Evolutionary conservation across 2,888 invertebrate genomes (phyloP), one percentile per base, ranked within the genome.

Genomic region (Conomelus anceps): DNA sequence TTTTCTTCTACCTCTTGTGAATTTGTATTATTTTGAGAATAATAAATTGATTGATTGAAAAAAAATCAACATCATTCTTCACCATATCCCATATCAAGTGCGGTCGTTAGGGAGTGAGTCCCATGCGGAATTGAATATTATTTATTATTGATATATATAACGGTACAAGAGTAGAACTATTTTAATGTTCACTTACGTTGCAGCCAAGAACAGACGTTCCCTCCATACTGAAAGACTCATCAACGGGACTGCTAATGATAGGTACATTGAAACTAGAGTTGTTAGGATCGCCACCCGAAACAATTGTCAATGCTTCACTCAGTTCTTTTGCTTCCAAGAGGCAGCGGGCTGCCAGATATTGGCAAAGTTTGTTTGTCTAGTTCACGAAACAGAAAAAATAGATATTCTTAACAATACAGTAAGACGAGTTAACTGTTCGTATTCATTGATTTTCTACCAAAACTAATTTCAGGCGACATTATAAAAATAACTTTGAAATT

Each of bases 351-450:
- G 86, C 86, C 13, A 86, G 24, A 23, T 86, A 86, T 22, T 86
- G 86, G 26, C 86, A 86, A 22, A 86, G 29, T 86, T 29, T 29
- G n/a, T 86, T 86, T 22, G 86, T 86, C 86, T 86, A n/a, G 23
- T 23, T 17, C 3, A 85, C 85, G 22, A 85, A 85, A 24, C 1
- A 22, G 0, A 85, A 0, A 22, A 85, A n/a, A n/a, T n/a, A 85
- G 20, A 22, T 6, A 20, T 85, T 85, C n/a, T 22, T 11, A 84
- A 9, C 7, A 84, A 84, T n/a, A 84, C 84, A 22, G 22, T 84
- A 84, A n/a, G n/a, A n/a, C n/a, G n/a, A n/a, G n/a, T n/a, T n/a
- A n/a, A n/a, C n/a, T n/a, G n/a, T n/a, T n/a, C n/a, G n/a, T n/a
- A n/a, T n/a, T n/a, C n/a, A n/a, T n/a, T n/a, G n/a, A n/a, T n/a